phyloP scores from a whole-genome alignment of 1,140 invertebrate genomes.

The Cheumatopsyche charites region DNA sequence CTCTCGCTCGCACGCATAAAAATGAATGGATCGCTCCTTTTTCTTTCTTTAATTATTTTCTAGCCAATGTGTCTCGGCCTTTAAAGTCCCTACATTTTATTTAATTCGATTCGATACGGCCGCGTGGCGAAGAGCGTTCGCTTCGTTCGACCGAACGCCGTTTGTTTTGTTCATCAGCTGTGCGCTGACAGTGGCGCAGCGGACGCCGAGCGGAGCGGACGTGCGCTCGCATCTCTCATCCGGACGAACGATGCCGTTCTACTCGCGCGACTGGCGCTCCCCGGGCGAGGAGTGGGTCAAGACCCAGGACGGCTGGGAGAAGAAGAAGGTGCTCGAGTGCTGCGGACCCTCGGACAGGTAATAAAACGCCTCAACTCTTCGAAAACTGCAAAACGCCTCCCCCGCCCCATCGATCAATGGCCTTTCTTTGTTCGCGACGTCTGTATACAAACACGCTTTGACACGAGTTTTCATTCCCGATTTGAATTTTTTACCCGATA shows the following conservation, averaged over 20 bases:
- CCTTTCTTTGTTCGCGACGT: slow-evolving; percentile 63
- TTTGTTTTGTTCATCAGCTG: slow-evolving; percentile 54
- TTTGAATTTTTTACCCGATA: too few relatives aligned
- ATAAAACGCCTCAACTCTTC: neutral
- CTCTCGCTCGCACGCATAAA: too few relatives aligned
- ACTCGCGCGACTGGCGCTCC: slow-evolving; percentile 91
- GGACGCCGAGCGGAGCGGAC: slow-evolving; percentile 49
- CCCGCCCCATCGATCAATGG: slow-evolving; percentile 41
- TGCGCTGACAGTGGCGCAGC: slow-evolving; percentile 50
- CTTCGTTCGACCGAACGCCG: neutral
- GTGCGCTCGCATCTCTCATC: slow-evolving; percentile 40
- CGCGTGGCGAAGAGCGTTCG: slow-evolving; percentile 6
- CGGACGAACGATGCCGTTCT: slow-evolving; percentile 88
- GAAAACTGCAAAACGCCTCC: neutral
- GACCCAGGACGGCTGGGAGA: slow-evolving; percentile 95
- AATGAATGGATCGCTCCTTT: too few relatives aligned
- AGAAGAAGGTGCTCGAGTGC: slow-evolving; percentile 89
- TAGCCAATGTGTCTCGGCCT: too few relatives aligned
- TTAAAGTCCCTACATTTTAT: too few relatives aligned
- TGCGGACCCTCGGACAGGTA: slow-evolving; percentile 57
- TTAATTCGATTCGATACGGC: too few relatives aligned
- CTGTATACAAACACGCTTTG: slow-evolving; percentile 33
- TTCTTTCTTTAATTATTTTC: too few relatives aligned
- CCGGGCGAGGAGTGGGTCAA: slow-evolving; percentile 98
- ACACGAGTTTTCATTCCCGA: too few relatives aligned